A percentile compares a stretch with the other conserved stretches of the same genome.
These are phyloP conservation scores for Zosterops pallidus DNA, from an alignment of 2,113 vertebrate species.

Conservation along the genomic window DNA sequence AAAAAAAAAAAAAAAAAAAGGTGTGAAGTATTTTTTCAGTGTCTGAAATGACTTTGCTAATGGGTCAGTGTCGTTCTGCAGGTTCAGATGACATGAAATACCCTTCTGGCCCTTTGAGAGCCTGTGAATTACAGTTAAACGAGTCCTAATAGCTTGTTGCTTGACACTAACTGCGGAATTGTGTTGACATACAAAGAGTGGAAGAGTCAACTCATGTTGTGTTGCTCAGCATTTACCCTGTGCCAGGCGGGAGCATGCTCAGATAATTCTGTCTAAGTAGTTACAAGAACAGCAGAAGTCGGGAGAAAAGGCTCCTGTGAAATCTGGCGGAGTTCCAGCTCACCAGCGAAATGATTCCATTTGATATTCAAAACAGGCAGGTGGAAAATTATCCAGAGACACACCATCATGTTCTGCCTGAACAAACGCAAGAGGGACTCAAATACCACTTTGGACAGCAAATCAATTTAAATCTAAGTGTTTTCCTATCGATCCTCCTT, in stretches of 20 bases:
- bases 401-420: neutral
- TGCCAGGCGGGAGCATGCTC: neutral
- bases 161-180: neutral
- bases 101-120: neutral
- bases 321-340: neutral
- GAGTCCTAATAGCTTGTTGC: neutral
- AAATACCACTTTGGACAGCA: conserved; percentile 11
- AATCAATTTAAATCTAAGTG: neutral
- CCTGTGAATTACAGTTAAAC: neutral
- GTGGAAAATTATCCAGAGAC: conserved; percentile 53
- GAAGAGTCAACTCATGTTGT: neutral
- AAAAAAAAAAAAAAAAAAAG: neutral
- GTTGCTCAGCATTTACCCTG: neutral
- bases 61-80: neutral
- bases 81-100: neutral
- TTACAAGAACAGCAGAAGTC: conserved; percentile 12
- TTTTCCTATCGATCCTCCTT: neutral
- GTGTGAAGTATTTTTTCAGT: neutral
- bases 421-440: conserved; percentile 22
- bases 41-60: neutral
- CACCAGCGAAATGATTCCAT: conserved; percentile 5
- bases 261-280: conserved; percentile 27
- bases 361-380: conserved; percentile 59
- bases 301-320: conserved; percentile 4
- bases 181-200: neutral